Evolutionary conservation across 2,888 invertebrate genomes (phyloP), one percentile per base, ranked within the genome.

Genomic region (Erebia aethiops): DNA sequence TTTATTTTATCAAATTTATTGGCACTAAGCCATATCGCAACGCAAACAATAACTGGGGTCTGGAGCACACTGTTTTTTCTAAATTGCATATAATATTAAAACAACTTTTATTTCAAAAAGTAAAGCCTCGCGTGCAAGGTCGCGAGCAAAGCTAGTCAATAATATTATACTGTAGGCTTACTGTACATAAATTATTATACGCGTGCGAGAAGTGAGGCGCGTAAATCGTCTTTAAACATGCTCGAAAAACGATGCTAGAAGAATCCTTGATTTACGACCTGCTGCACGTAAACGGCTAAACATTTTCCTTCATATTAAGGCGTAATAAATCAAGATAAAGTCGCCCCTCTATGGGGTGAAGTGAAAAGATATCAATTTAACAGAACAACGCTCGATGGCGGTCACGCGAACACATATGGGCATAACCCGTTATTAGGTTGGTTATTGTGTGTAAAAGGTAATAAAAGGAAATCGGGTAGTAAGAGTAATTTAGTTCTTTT

Each of bases 341-440:
- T 77, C 73, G 62, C 77, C 77, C 78, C 77, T 80, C 76, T 72
- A 78, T 80, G 78, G 81, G 80, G 82, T 82, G 85, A 84, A 86
- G 83, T 85, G 86, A 81, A 82, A 84, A 85, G 86, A 86, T 88
- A 87, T 86, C 85, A 82, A 84, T 87, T 86, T 84, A 84, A 84
- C 81, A 80, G 81, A 80, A 84, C 82, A 82, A 80, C 81, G 76
- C 77, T 18, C 75, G 76, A 77, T 77, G 74, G 76, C 72, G 79
- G 86, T 87, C 88, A 88, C 88, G 88, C 87, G 82, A 87, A 71
- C 77, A 73, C 73, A 72, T 65, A 72, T 66, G 69, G 69, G 70
- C 73, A 70, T 77, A 75, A 76, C 75, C 74, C 61, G 72, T 74
- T 76, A 77, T 77, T 77, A 72, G 66, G 62, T 67, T 49, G 56